Base-by-base conservation (phyloP, 2,888 invertebrate genomes). In the Willowsia nigromaculata region DNA sequence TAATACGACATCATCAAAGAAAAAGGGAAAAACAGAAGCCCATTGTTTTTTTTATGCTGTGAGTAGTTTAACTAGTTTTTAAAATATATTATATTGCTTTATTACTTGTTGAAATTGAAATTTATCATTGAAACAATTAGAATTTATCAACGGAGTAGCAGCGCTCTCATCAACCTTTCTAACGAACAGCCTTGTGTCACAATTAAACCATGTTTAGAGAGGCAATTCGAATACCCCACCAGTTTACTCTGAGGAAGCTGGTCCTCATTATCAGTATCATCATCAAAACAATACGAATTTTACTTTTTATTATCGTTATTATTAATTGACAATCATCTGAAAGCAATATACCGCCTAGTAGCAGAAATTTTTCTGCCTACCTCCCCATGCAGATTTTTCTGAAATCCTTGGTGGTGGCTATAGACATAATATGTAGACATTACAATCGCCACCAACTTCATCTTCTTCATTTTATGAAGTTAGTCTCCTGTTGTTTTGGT, bases 81-180 rank as follows among this genome's bases (percentile, higher is more conserved):
- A 68, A 68, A 68, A 47, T 74, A 47, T 74, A 27, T 74, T 43
- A 74, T 74, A 47, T 82, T 33, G 68, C 25, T 84, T 84, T 84
- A 84, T 84, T 65, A 84, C 50, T 84, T 68, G 83, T 53, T 84
- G 83, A 84, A 68, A 84, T 53, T 50, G 83, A 84, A 71, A 71
- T 82, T 65, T 71, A 84, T 71, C 71, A 84, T 71, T 71, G 83
- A 71, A 50, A 59, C 81, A 81, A 81, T 81, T 43, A 56, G 59
- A 43, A 81, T 59, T 81, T 81, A 81, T 65, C 74, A 50, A 71
- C 30, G 15, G 43, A 74, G 25, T 27, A 43, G 74, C 50, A 18
- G 37, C 22, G 74, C 56, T 56, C 53, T 78, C 78, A 76, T 53
- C 78, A 56, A 37, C 40, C 25, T 56, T 30, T 43, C n/a, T 47